These are phyloP conservation scores for Crossocerus cetratus DNA, from an alignment of 2,888 invertebrate species.

Conservation along the genomic window DNA sequence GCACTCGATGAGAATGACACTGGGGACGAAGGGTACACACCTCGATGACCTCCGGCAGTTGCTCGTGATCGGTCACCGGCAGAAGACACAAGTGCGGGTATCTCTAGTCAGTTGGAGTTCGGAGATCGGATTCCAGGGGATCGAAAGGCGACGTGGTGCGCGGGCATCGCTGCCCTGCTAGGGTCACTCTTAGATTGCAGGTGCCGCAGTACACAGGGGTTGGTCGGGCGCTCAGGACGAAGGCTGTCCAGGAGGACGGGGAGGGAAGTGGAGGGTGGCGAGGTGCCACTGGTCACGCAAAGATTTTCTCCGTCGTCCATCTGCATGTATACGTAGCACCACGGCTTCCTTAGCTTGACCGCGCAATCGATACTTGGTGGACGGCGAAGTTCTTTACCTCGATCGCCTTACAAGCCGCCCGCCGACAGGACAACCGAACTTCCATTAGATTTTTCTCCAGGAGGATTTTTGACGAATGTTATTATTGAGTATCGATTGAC, in stretches of 20 bases:
- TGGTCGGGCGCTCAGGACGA: constrained; percentile 66
- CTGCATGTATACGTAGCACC: constrained; percentile 56
- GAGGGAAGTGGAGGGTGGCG: constrained; percentile 44
- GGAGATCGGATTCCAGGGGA: constrained; percentile 17
- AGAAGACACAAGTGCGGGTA: too few relatives aligned
- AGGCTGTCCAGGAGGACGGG: constrained; percentile 41
- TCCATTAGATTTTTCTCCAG: too few relatives aligned
- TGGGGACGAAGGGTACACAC: too few relatives aligned
- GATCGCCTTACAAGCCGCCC: constrained; percentile 47
- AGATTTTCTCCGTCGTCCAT: constrained; percentile 62
- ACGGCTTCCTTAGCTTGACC: constrained; percentile 44
- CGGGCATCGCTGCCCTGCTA: constrained; percentile 50
- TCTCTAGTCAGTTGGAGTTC: neutral
- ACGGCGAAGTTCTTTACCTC: constrained; percentile 59
- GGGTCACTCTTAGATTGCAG: constrained; percentile 70
- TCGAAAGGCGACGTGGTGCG: constrained; percentile 27
- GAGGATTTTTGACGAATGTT: too few relatives aligned
- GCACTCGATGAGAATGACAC: too few relatives aligned
- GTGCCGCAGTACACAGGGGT: constrained; percentile 67
- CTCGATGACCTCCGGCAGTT: too few relatives aligned
- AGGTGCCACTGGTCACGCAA: constrained; percentile 69
- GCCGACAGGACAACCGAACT: neutral
- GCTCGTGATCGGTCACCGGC: too few relatives aligned
- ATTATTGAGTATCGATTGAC: too few relatives aligned
- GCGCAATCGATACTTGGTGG: constrained; percentile 64